phyloP scores from a whole-genome alignment of 1,140 invertebrate genomes.

The Zaprionus nigranus region DNA sequence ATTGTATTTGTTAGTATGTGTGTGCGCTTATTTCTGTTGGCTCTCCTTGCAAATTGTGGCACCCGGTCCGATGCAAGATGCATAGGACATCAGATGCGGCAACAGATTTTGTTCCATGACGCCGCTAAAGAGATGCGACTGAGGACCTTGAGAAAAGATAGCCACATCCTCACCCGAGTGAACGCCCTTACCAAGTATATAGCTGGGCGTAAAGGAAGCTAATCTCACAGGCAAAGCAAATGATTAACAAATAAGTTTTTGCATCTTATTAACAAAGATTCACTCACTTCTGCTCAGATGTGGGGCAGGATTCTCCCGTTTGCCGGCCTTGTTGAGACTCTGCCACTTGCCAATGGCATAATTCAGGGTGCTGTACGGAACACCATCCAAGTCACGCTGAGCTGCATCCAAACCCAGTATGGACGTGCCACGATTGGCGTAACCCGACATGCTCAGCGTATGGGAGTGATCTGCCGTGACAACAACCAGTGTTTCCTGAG shows the following conservation, averaged over 20 bases:
- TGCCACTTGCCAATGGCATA: conserved; percentile 89
- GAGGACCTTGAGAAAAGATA: conserved; percentile 87
- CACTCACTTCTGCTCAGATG: conserved; percentile 57
- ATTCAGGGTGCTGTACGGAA: conserved; percentile 87
- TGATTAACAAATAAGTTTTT: background rate
- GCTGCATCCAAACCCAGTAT: conserved; percentile 86
- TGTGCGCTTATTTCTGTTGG: background rate
- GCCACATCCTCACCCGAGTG: conserved; percentile 90
- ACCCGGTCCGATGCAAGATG: conserved; percentile 85
- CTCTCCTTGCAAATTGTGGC: conserved; percentile 41
- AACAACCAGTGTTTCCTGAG: conserved; percentile 88
- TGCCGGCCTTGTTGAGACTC: conserved; percentile 61
- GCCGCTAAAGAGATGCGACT: conserved; percentile 89
- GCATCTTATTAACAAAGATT: background rate
- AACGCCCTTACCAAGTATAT: conserved; percentile 85
- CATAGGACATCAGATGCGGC: conserved; percentile 89
- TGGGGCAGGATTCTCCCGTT: conserved; percentile 52
- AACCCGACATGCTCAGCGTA: conserved; percentile 88
- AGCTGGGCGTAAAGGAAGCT: conserved; percentile 84
- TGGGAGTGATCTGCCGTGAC: conserved; percentile 90
- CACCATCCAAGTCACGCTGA: conserved; percentile 63
- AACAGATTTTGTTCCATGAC: conserved; percentile 92
- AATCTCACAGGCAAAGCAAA: background rate
- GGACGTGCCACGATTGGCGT: conserved; percentile 88
- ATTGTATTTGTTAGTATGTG: background rate